Evolutionary conservation across 1,140 invertebrate species (phyloP), one percentile per base, ranked within the genome.

Genomic region (Ostrea denselamellosa): DNA sequence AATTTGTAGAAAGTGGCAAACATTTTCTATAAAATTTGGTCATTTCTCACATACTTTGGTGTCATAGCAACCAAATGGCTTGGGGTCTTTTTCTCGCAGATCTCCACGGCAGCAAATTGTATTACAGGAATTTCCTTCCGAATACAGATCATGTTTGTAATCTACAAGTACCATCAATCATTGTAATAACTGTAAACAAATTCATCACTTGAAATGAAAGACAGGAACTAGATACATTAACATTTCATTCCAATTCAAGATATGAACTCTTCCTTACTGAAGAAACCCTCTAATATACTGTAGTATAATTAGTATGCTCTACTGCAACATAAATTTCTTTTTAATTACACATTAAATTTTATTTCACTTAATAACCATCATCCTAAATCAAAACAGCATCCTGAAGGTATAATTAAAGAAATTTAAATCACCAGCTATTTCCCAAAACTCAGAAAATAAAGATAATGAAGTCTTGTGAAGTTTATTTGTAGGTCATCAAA

Each of bases 51-150:
- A 54, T 83, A 94, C 94, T 91, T 94, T 94, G 12, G 94, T 94
- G 89, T 94, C 94, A 91, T 94, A 94, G 88, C 94, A 94, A 89
- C 94, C 94, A 90, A 87, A 88, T 86, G 93, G 89, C 84, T 85
- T 86, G 44, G 93, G 88, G 2, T 65, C 62, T 9, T 81, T 19
- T 14, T 82, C 12, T 53, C 86, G 89, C 28, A 94, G 86, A 85
- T 94, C 94, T 25, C 93, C 93, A 89, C 94, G 92, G 87, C 93
- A 94, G 91, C 94, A 94, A 12, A 94, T 94, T 2, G 93, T 86
- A 71, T 93, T 92, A 83, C 92, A 93, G 7, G 93, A 89, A 88
- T 93, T 90, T 8, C 88, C 90, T 65, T 93, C 92, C 82, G 93
- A 93, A 88, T 94, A 94, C 19, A 90, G 91, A 86, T 94, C 94